Evolutionary conservation across 2,797 vertebrate species (phyloP).

Genomic region (Melanotaenia maccullochi): DNA sequence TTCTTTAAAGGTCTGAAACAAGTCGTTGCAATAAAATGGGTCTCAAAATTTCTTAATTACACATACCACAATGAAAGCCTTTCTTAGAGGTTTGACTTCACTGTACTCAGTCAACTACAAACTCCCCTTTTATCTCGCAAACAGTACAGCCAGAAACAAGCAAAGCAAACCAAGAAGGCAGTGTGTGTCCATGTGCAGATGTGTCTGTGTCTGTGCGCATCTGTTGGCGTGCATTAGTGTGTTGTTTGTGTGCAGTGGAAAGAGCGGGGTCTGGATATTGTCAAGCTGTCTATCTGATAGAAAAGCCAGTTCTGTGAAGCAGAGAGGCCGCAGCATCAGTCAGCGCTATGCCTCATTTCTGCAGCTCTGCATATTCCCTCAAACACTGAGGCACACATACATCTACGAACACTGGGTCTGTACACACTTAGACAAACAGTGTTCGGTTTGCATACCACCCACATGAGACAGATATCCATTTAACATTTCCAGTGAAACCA

Average conservation of each 20-base stretch:
- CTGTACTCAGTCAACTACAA: constrained; percentile 51
- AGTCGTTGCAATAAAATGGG: constrained; percentile 9
- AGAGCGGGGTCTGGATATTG: constrained; percentile 84
- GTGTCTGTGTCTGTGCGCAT: constrained; percentile 33
- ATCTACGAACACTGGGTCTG: constrained; percentile 45
- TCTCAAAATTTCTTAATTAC: constrained; percentile 29
- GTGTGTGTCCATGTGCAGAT: constrained; percentile 18
- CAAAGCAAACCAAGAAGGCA: constrained; percentile 56
- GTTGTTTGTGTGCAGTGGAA: constrained; percentile 72
- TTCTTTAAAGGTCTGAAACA: too few relatives aligned
- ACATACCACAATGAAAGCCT: constrained; percentile 44
- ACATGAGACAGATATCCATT: constrained; percentile 50
- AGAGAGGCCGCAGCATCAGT: constrained; percentile 82
- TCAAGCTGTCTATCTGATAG: constrained; percentile 87
- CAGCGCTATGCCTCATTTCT: constrained; percentile 82
- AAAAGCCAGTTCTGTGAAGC: constrained; percentile 77
- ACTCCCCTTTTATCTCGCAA: constrained; percentile 66
- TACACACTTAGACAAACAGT: constrained; percentile 53
- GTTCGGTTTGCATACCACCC: constrained; percentile 54
- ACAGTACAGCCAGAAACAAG: constrained; percentile 64
- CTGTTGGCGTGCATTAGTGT: constrained; percentile 44
- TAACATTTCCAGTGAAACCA: constrained; percentile 43
- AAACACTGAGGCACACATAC: constrained; percentile 56
- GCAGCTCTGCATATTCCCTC: constrained; percentile 80
- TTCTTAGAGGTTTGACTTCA: constrained; percentile 45